Percentiles rank a stretch among this genome's conserved stretches.
phyloP scores from a whole-genome alignment of 2,888 invertebrate genomes.

The Pegoplata infirma region DNA sequence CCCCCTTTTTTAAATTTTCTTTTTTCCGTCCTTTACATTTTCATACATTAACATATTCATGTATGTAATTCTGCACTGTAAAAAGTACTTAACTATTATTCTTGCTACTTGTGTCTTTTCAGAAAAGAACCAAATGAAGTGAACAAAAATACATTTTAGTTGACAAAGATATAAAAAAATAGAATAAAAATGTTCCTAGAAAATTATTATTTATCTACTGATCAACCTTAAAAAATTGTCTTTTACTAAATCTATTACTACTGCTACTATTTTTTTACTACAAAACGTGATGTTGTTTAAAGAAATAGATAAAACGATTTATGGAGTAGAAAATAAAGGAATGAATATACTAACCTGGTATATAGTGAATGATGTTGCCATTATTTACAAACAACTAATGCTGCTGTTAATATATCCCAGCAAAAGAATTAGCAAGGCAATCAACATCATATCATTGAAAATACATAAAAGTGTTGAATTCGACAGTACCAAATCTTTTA shows the following conservation, averaged over 20 bases:
- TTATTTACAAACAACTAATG: slow-evolving; percentile 14
- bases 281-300: slow-evolving; percentile 40
- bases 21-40: background rate
- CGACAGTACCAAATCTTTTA: too few relatives aligned
- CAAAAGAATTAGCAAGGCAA: too few relatives aligned
- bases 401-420: background rate
- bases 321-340: slow-evolving; percentile 2
- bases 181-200: slow-evolving; percentile 19
- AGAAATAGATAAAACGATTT: slow-evolving; percentile 42
- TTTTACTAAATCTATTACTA: background rate
- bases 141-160: slow-evolving; percentile 40
- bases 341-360: background rate
- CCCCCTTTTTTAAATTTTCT: too few relatives aligned
- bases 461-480: too few relatives aligned
- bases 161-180: slow-evolving; percentile 28
- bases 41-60: background rate
- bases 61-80: background rate
- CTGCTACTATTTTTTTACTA: background rate
- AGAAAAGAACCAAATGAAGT: slow-evolving; percentile 34
- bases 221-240: slow-evolving; percentile 37
- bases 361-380: slow-evolving; percentile 30
- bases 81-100: slow-evolving; percentile 1
- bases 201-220: slow-evolving; percentile 56
- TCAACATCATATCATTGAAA: too few relatives aligned
- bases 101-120: background rate